These are phyloP conservation scores for Morbakka virulenta DNA, from an alignment of 30 jellyfish, hydroid and myxozoan species.

Conservation along the genomic window DNA sequence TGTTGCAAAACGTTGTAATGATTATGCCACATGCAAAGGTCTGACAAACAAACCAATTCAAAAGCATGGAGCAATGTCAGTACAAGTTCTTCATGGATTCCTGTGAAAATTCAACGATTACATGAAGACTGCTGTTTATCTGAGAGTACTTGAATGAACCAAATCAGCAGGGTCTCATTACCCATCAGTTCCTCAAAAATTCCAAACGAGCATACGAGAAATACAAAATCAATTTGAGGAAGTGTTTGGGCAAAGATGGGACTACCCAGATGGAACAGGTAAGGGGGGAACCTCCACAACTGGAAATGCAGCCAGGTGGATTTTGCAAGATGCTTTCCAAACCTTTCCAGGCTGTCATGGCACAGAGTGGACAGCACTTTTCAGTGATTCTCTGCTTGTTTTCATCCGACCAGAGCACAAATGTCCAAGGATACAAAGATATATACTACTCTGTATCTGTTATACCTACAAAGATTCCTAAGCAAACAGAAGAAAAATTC, in stretches of 20 bases:
- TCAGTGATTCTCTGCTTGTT: constrained; percentile 25
- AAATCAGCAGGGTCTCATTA: constrained; percentile 2
- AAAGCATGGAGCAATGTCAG: background rate
- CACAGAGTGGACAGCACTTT: background rate
- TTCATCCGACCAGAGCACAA: constrained; percentile 2
- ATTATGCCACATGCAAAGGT: background rate
- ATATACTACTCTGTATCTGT: background rate
- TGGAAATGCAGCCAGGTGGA: constrained; percentile 14
- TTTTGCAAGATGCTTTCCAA: background rate
- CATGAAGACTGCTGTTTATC: constrained; percentile 25
- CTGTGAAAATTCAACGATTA: constrained; percentile 18
- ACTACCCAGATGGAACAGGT: constrained; percentile 29
- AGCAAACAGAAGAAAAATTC: too few species aligned
- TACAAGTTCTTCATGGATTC: constrained; percentile 28
- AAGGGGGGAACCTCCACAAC: constrained; percentile 27
- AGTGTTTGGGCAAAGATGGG: background rate
- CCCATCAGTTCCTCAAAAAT: background rate
- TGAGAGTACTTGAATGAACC: constrained; percentile 21
- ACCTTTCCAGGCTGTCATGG: background rate
- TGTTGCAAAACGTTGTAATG: background rate
- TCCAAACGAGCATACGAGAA: too few species aligned
- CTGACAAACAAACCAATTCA: constrained; percentile 17
- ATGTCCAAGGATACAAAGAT: constrained; percentile 4
- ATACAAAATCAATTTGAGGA: background rate
- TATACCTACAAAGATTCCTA: too few species aligned